phyloP scores from a whole-genome alignment of 2,113 vertebrate species.

The Pteruthius melanotis region DNA sequence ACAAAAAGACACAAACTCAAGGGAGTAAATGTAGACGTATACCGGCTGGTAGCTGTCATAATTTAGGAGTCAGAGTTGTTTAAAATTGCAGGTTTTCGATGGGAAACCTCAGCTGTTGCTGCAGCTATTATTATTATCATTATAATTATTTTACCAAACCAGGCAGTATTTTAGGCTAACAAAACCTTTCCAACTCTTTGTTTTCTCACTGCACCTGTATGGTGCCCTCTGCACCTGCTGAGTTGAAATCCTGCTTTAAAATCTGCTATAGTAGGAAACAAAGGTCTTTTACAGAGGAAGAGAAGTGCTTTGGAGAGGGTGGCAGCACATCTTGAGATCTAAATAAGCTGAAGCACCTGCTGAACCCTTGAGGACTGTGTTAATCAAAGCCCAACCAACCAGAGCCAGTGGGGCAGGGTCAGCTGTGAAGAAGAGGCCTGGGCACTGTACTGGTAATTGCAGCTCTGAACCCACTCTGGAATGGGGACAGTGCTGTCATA shows the following conservation, averaged over 20 bases:
- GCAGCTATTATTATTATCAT: conserved; percentile 49
- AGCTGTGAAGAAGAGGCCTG: background rate
- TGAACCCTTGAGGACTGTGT: background rate
- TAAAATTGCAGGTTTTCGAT: conserved; percentile 65
- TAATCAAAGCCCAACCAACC: background rate
- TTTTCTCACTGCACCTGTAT: conserved; percentile 57
- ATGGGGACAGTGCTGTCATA: rapidly evolving
- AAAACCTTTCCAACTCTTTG: conserved; percentile 60
- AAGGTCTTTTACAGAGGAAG: conserved; percentile 19
- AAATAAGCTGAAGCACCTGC: background rate
- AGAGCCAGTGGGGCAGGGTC: background rate
- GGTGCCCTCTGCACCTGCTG: conserved; percentile 6
- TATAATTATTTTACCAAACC: conserved; percentile 70
- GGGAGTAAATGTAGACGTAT: background rate
- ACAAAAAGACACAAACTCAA: background rate
- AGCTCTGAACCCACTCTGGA: background rate
- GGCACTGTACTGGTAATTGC: rapidly evolving
- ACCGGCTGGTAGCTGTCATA: background rate
- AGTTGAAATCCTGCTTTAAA: conserved; percentile 59
- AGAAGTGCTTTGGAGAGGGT: background rate
- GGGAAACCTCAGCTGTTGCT: conserved; percentile 25
- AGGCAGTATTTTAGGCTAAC: conserved; percentile 62
- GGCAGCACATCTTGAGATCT: background rate
- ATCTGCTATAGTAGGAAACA: conserved; percentile 14
- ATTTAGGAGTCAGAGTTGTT: conserved; percentile 48